These are phyloP conservation scores for Lasioglossum baleicum DNA, from an alignment of 1,140 invertebrate genomes.

Conservation along the genomic window DNA sequence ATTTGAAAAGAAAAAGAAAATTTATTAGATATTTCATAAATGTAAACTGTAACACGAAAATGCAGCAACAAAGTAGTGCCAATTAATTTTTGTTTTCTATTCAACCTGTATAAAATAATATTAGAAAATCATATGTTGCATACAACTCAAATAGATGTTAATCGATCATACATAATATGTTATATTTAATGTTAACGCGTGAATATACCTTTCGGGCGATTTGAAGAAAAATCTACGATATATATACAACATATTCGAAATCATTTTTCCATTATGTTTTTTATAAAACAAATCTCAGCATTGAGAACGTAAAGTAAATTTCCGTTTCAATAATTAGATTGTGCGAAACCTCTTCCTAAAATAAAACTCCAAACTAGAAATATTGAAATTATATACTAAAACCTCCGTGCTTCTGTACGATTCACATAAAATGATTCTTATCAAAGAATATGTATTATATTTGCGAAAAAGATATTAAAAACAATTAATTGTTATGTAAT, in stretches of 20 bases:
- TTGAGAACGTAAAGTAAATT: constrained; percentile 1
- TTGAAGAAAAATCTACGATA: constrained; percentile 4
- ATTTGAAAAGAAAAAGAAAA: constrained; percentile 11
- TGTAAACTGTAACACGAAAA: constrained; percentile 31
- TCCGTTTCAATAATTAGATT: constrained; percentile 11
- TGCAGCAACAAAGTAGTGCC: constrained; percentile 40
- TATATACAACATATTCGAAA: constrained; percentile 3
- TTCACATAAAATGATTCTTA: constrained; percentile 3
- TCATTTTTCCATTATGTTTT: constrained; percentile 3
- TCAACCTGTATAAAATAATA: constrained; percentile 16
- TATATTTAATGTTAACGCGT: constrained; percentile 29
- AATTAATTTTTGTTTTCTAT: constrained; percentile 22
- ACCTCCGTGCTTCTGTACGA: constrained; percentile 1
- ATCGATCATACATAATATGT: constrained; percentile 8
- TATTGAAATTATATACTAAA: constrained; percentile 14
- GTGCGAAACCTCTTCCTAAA: not conserved
- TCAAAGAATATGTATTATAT: constrained; percentile 14
- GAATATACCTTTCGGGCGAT: constrained; percentile 11
- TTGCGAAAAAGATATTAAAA: constrained; percentile 19
- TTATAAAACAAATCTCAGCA: not conserved
- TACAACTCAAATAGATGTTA: constrained; percentile 23
- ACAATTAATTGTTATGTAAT: constrained; percentile 4
- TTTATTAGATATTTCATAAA: constrained; percentile 27
- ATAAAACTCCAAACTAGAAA: constrained; percentile 7
- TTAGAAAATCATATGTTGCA: constrained; percentile 24